phyloP scores from a whole-genome alignment of 2,113 vertebrate species.

The Varanus salvator region DNA sequence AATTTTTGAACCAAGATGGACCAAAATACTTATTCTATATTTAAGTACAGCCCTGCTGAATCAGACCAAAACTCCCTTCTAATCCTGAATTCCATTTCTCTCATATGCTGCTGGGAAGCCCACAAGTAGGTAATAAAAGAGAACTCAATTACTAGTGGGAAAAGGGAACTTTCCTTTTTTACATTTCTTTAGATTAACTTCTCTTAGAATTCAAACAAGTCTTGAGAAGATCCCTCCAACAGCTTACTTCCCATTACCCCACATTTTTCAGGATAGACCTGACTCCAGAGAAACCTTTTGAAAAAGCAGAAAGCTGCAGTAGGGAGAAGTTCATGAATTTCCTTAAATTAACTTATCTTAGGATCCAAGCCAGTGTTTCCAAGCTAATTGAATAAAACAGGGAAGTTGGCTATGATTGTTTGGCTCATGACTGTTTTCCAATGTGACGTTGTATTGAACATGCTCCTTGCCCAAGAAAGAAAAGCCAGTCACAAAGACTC shows the following conservation, averaged over 20 bases:
- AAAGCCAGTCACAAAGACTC: background rate
- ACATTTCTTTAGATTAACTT: background rate
- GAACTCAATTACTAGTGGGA: too few species aligned
- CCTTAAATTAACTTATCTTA: background rate
- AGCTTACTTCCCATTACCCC: background rate
- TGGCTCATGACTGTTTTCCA: background rate
- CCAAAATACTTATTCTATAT: background rate
- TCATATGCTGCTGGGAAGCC: background rate
- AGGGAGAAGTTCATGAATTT: background rate
- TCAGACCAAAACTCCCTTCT: background rate
- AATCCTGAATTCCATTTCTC: background rate
- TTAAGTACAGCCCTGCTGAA: background rate
- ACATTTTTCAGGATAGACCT: background rate
- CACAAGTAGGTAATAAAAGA: background rate
- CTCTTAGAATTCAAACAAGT: background rate
- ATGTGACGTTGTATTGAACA: background rate
- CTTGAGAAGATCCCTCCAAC: background rate
- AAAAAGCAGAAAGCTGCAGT: background rate
- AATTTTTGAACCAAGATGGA: too few species aligned
- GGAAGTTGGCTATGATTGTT: background rate
- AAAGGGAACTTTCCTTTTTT: too few species aligned
- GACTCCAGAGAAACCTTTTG: background rate
- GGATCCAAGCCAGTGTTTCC: background rate
- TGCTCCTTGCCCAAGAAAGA: background rate
- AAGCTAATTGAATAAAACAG: background rate